Evolutionary conservation across 2,797 vertebrate genomes (phyloP).

Genomic region (Rhabdophis nuchalis): DNA sequence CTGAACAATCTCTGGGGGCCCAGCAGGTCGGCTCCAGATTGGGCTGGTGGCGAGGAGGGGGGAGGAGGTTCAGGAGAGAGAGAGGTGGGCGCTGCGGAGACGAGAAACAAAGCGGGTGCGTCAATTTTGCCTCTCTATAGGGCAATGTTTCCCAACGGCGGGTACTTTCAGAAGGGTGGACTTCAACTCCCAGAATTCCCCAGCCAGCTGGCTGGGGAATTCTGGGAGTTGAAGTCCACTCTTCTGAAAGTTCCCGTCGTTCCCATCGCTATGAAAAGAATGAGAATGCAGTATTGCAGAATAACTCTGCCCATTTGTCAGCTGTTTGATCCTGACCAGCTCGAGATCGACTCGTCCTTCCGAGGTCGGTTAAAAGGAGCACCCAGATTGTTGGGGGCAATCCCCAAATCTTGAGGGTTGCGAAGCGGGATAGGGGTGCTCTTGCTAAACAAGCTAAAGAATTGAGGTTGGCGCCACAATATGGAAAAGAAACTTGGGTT

Average conservation of each 20-base stretch:
- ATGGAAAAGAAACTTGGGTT: background rate
- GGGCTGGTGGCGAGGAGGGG: conserved; percentile 19
- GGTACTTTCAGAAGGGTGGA: background rate
- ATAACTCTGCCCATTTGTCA: background rate
- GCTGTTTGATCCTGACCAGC: background rate
- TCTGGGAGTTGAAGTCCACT: background rate
- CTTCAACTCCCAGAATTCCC: background rate
- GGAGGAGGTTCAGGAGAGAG: conserved; percentile 6
- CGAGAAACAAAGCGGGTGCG: background rate
- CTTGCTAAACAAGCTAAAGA: too few relatives aligned
- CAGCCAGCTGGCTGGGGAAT: background rate
- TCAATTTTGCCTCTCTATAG: background rate
- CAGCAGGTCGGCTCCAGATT: background rate
- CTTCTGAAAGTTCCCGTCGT: background rate
- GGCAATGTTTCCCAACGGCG: background rate
- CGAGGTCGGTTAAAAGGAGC: background rate
- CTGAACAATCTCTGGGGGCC: conserved; percentile 58
- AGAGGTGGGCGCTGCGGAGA: background rate
- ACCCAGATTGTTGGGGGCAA: background rate
- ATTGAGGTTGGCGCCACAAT: background rate
- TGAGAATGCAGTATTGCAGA: background rate
- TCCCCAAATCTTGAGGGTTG: background rate
- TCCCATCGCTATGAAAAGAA: background rate
- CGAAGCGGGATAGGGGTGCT: background rate
- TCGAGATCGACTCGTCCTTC: background rate